These are phyloP conservation scores for Latrodectus elegans DNA, from an alignment of 2,888 invertebrate species.

Conservation along the genomic window DNA sequence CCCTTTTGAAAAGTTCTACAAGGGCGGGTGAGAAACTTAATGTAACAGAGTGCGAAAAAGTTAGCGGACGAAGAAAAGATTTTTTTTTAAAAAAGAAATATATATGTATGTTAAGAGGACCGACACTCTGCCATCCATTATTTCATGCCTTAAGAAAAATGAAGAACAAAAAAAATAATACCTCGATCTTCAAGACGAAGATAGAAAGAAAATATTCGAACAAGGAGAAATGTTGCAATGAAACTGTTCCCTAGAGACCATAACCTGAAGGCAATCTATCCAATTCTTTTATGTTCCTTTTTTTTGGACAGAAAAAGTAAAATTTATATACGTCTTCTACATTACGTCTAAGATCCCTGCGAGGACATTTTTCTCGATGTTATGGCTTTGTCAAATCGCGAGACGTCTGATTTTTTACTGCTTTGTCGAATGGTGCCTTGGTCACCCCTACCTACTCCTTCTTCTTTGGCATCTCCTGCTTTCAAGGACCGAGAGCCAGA, in stretches of 20 bases:
- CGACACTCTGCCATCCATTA: slow-evolving; percentile 61
- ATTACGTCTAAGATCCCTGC: slow-evolving; percentile 57
- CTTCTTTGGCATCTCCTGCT: slow-evolving; percentile 13
- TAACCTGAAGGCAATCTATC: slow-evolving; percentile 65
- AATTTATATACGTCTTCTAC: slow-evolving; percentile 60
- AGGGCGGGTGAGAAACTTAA: slow-evolving; percentile 30
- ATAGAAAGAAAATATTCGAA: slow-evolving; percentile 41
- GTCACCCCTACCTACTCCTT: background rate
- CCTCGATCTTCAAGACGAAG: slow-evolving; percentile 19
- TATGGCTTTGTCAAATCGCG: slow-evolving; percentile 64
- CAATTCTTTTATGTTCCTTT: slow-evolving; percentile 35
- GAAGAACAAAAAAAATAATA: slow-evolving; percentile 47
- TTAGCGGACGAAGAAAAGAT: slow-evolving; percentile 42
- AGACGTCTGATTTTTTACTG: slow-evolving; percentile 66
- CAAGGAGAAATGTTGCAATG: slow-evolving; percentile 55
- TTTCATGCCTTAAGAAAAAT: slow-evolving; percentile 64
- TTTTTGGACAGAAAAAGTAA: slow-evolving; percentile 38
- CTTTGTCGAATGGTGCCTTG: slow-evolving; percentile 47
- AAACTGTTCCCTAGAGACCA: slow-evolving; percentile 47
- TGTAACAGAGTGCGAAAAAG: slow-evolving; percentile 49
- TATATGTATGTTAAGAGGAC: slow-evolving; percentile 22
- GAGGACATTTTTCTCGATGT: slow-evolving; percentile 62
- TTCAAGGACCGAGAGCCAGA: slow-evolving; percentile 22
- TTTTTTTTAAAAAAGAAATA: background rate
- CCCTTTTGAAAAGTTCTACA: slow-evolving; percentile 48